phyloP scores from a whole-genome alignment of 2,888 invertebrate species.

The Monopis laevigella region DNA sequence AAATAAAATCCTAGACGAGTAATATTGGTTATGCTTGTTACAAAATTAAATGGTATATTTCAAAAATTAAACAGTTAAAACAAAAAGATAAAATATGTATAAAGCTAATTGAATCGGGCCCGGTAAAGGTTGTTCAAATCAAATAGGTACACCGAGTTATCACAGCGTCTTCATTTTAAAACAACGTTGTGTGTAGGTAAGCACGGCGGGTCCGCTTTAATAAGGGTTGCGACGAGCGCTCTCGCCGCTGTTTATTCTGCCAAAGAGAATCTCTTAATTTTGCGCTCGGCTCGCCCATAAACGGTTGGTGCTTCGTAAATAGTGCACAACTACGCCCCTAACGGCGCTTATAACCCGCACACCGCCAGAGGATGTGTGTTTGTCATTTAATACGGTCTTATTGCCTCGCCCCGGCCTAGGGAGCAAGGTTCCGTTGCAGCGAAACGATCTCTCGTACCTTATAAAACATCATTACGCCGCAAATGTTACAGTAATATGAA shows the following conservation, averaged over 20 bases:
- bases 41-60: too few species aligned
- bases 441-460: slow-evolving; percentile 3
- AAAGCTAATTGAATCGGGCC: not conserved
- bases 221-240: slow-evolving; percentile 37
- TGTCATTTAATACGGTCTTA: slow-evolving; percentile 28
- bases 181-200: slow-evolving; percentile 22
- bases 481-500: slow-evolving; percentile 11
- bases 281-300: slow-evolving; percentile 34
- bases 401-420: slow-evolving; percentile 20
- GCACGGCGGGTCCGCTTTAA: slow-evolving; percentile 30
- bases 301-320: slow-evolving; percentile 29
- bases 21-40: too few species aligned
- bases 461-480: slow-evolving; percentile 10
- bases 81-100: not conserved
- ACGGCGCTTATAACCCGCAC: slow-evolving; percentile 18
- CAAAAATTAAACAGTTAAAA: not conserved
- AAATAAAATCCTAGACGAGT: too few species aligned
- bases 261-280: slow-evolving; percentile 55
- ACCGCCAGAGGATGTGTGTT: slow-evolving; percentile 22
- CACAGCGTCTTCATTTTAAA: slow-evolving; percentile 46
- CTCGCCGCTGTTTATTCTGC: slow-evolving; percentile 39
- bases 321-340: slow-evolving; percentile 24
- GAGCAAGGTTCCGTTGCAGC: not conserved
- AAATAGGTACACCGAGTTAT: slow-evolving; percentile 22
- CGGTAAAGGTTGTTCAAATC: not conserved